Conservation (phyloP, 2,888 invertebrate species). For the Agonum fuliginosum region DNA sequence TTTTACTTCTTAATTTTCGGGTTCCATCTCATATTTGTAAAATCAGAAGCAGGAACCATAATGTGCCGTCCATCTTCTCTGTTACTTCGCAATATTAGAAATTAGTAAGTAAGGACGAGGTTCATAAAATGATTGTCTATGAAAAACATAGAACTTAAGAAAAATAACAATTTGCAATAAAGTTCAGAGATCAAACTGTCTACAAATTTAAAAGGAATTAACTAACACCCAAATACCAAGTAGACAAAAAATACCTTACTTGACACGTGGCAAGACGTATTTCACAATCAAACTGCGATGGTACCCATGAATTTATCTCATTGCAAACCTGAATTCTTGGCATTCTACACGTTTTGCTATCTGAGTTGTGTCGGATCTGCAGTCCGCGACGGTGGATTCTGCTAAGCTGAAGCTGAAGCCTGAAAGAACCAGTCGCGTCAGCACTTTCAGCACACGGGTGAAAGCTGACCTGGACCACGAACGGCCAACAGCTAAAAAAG, state of each 20-base stretch:
- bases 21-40: too few relatives aligned
- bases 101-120: too few relatives aligned
- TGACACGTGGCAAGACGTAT: neutral
- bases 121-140: too few relatives aligned
- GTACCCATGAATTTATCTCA: constrained; percentile 17
- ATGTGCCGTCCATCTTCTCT: too few relatives aligned
- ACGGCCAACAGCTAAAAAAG: neutral
- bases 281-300: constrained; percentile 2
- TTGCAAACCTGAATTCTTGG: constrained; percentile 29
- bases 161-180: neutral
- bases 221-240: neutral
- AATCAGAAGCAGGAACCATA: too few relatives aligned
- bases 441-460: neutral
- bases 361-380: neutral
- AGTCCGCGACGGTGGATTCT: too few relatives aligned
- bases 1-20: too few relatives aligned
- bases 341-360: constrained; percentile 18
- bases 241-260: neutral
- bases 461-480: too few relatives aligned
- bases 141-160: too few relatives aligned
- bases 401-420: neutral
- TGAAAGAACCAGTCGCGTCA: constrained; percentile 19
- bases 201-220: neutral
- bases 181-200: neutral
- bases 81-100: too few relatives aligned